A percentile compares a stretch with the other conserved stretches of the same genome.
These are phyloP conservation scores for Rana temporaria DNA, from an alignment of 2,113 vertebrate genomes.

Conservation along the genomic window DNA sequence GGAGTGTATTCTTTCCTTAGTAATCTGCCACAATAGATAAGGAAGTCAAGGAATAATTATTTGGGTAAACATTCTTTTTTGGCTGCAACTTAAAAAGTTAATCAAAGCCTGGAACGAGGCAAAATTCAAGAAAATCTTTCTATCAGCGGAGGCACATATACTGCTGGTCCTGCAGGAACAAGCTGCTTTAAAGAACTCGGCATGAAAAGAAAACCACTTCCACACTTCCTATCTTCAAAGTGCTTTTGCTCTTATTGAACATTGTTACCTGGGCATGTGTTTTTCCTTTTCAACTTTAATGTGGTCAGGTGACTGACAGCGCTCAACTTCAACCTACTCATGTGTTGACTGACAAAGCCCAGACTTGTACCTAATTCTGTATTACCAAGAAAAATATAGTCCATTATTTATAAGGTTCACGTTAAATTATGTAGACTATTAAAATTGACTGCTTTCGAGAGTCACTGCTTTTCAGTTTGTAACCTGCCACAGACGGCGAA, in stretches of 20 bases:
- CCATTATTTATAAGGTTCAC: slow-evolving; percentile 4
- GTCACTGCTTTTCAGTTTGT: no score
- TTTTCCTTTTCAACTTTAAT: slow-evolving; percentile 41
- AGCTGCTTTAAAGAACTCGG: background rate
- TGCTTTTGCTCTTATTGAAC: background rate
- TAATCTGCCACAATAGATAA: no score
- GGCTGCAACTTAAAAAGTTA: background rate
- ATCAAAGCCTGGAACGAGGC: background rate
- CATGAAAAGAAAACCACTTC: background rate
- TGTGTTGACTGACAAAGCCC: slow-evolving; percentile 44
- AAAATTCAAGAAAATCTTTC: background rate
- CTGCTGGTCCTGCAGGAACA: background rate
- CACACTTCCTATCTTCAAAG: slow-evolving; percentile 49
- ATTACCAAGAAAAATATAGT: slow-evolving; percentile 24
- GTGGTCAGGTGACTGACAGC: slow-evolving; percentile 33
- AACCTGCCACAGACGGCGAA: no score
- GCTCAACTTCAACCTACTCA: slow-evolving; percentile 27
- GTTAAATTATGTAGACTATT: background rate
- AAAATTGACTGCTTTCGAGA: no score
- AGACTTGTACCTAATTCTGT: slow-evolving; percentile 27
- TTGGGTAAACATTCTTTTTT: no score
- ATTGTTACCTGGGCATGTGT: slow-evolving; percentile 38
- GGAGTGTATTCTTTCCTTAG: no score
- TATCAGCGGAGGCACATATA: background rate
- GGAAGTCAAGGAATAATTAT: no score